A percentile compares a stretch with the other conserved stretches of the same genome.
These are phyloP conservation scores for Enteromius thamalakanensis DNA, from an alignment of 2,797 vertebrate genomes.

Conservation along the genomic window DNA sequence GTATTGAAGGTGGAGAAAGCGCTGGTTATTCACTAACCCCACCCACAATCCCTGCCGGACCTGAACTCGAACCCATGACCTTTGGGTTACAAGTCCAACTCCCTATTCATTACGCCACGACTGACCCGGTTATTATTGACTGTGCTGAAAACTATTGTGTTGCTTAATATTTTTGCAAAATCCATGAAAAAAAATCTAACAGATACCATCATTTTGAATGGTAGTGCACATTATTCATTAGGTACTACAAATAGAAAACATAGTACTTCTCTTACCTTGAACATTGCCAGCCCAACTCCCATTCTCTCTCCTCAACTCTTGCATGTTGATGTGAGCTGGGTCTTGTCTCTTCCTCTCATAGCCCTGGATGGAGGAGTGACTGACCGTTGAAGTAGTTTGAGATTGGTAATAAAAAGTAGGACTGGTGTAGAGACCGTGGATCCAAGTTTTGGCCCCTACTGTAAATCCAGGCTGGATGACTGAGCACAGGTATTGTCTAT, in stretches of 20 bases:
- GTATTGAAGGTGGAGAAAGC: too few species aligned
- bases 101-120: too few species aligned
- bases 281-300: constrained; percentile 85
- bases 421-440: constrained; percentile 46
- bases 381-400: constrained; percentile 72
- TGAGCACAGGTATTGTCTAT: constrained; percentile 30
- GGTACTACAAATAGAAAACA: constrained; percentile 12
- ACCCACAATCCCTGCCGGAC: too few species aligned
- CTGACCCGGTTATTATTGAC: neutral
- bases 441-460: constrained; percentile 39
- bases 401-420: constrained; percentile 38
- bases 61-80: too few species aligned
- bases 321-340: constrained; percentile 84
- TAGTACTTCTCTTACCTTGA: constrained; percentile 76
- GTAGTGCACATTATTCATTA: neutral
- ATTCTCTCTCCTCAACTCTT: constrained; percentile 82
- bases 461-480: constrained; percentile 53
- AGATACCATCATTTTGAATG: neutral
- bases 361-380: constrained; percentile 80
- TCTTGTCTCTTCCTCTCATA: constrained; percentile 83
- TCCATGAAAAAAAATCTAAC: neutral
- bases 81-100: too few species aligned
- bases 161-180: neutral
- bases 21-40: too few species aligned
- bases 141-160: neutral